Percentiles rank a stretch among this genome's conserved stretches.
Evolutionary conservation across 2,113 vertebrate genomes (phyloP).

Genomic region (Aptenodytes forsteri): DNA sequence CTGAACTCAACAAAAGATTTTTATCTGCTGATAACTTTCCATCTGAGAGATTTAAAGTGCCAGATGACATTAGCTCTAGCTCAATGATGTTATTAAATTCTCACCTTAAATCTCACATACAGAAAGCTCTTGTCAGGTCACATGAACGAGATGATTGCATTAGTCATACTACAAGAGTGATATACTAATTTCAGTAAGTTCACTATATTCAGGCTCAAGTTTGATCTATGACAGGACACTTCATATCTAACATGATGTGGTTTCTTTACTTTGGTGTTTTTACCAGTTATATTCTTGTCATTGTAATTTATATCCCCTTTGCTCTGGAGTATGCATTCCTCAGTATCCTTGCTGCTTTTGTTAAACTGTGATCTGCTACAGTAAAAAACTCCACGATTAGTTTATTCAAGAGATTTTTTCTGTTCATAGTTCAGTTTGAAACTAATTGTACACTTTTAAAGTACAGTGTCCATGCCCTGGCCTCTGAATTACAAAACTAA

Average conservation of each 20-base stretch:
- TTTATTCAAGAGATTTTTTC: background rate
- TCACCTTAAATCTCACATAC: slow-evolving; percentile 54
- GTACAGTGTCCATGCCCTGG: background rate
- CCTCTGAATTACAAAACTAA: background rate
- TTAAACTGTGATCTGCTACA: background rate
- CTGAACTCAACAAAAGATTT: slow-evolving; percentile 60
- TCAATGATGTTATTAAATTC: slow-evolving; percentile 63
- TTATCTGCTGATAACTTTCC: slow-evolving; percentile 56
- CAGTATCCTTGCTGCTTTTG: background rate
- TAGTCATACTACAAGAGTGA: slow-evolving; percentile 35
- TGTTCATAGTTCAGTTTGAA: background rate
- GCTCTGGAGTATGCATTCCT: background rate
- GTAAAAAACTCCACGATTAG: background rate
- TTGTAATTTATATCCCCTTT: background rate
- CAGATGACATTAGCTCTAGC: slow-evolving; percentile 48
- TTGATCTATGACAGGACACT: background rate
- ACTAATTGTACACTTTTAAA: background rate
- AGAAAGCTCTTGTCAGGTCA: slow-evolving; percentile 60
- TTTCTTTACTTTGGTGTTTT: background rate
- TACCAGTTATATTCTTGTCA: background rate
- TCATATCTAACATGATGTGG: background rate
- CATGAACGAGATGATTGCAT: slow-evolving; percentile 40
- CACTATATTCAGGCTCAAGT: slow-evolving; percentile 1
- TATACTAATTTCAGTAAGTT: slow-evolving; percentile 3
- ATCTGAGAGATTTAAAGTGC: slow-evolving; percentile 60